Conservation (phyloP, 2,888 invertebrate genomes). For the Linyphia triangularis region DNA sequence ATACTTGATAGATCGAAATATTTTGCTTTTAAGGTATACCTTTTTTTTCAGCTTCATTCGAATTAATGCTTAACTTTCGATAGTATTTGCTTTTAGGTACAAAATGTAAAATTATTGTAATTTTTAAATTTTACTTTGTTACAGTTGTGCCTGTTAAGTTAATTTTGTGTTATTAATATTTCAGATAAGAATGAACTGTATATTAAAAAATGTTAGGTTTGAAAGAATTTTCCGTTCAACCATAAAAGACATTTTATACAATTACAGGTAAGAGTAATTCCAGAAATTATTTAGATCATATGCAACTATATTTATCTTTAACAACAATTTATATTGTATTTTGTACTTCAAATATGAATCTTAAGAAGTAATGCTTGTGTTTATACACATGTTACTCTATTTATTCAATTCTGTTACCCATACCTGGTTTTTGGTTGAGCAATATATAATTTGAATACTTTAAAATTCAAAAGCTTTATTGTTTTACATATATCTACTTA, state of each 20-base stretch:
- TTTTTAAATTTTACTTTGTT: too few species aligned
- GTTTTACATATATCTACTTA: too few species aligned
- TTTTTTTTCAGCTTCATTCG: too few species aligned
- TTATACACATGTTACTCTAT: neutral
- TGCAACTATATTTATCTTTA: neutral
- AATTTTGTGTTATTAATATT: neutral
- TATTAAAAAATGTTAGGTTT: neutral
- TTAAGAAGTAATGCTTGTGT: neutral
- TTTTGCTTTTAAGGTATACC: too few species aligned
- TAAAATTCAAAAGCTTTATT: too few species aligned
- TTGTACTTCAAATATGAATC: too few species aligned
- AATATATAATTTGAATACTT: neutral
- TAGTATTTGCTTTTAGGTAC: too few species aligned
- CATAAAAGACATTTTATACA: neutral
- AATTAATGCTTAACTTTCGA: too few species aligned
- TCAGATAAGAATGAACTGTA: neutral
- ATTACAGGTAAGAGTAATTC: neutral
- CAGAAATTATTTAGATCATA: neutral
- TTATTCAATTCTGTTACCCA: neutral
- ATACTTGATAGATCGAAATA: too few species aligned
- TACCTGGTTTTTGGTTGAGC: neutral
- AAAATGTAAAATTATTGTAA: too few species aligned
- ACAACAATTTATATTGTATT: neutral
- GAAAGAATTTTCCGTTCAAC: neutral
- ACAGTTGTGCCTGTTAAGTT: too few species aligned